Evolutionary conservation across 2,888 invertebrate species (phyloP).

Genomic region (Clivina fossor): DNA sequence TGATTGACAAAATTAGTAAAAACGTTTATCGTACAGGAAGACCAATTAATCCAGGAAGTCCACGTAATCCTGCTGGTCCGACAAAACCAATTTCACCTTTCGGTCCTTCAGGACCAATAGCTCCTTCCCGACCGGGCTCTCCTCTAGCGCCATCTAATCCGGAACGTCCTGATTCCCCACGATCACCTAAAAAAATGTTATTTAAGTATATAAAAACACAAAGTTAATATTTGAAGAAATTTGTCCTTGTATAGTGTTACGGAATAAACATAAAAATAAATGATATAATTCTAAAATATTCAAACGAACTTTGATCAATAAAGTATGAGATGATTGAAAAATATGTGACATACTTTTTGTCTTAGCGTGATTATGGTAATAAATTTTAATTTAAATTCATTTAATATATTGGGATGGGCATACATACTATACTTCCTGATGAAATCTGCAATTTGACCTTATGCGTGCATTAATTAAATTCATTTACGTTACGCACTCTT

Average conservation of each 20-base stretch:
- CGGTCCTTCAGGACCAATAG: conserved; percentile 38
- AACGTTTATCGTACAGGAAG: conserved; percentile 48
- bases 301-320: conserved; percentile 16
- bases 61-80: conserved; percentile 51
- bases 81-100: conserved; percentile 48
- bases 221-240: too few relatives aligned
- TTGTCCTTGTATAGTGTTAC: too few relatives aligned
- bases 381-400: conserved; percentile 16
- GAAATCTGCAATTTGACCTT: conserved; percentile 17
- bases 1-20: too few relatives aligned
- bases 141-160: conserved; percentile 49
- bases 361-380: conserved; percentile 5
- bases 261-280: too few relatives aligned
- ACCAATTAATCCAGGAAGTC: conserved; percentile 46
- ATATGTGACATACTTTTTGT: conserved; percentile 22
- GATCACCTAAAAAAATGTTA: conserved; percentile 41
- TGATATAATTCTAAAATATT: too few relatives aligned
- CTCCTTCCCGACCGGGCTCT: conserved; percentile 43
- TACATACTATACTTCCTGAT: conserved; percentile 23
- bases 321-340: conserved; percentile 7
- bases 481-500: too few relatives aligned
- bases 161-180: conserved; percentile 49
- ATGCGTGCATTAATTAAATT: neutral
- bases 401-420: neutral
- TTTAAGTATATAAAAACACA: too few relatives aligned